Evolutionary conservation across 64 coral and sea anemone species (phyloP).

Genomic region (Dendrophyllia cribrosa): DNA sequence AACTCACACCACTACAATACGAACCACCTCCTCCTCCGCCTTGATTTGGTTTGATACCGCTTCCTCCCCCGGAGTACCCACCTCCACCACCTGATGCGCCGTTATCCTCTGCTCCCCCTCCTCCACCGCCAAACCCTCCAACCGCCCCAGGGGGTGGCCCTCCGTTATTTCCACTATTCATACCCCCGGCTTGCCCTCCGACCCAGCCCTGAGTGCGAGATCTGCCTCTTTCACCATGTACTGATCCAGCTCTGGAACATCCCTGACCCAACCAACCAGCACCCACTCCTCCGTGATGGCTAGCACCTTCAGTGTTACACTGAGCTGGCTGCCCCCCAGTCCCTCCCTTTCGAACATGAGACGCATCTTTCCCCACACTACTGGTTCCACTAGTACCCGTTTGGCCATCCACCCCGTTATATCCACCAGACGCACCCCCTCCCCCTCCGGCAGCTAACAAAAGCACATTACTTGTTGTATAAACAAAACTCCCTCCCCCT

Average conservation of each 20-base stretch:
- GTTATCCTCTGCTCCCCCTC: slow-evolving; percentile 57
- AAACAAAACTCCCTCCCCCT: slow-evolving; percentile 37
- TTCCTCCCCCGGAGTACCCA: slow-evolving; percentile 70
- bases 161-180: slow-evolving; percentile 57
- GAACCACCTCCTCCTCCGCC: slow-evolving; percentile 69
- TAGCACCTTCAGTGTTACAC: slow-evolving; percentile 35
- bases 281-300: slow-evolving; percentile 52
- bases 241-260: background rate
- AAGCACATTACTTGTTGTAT: slow-evolving; percentile 6
- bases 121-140: slow-evolving; percentile 39
- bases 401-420: slow-evolving; percentile 51
- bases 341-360: background rate
- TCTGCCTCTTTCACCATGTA: slow-evolving; percentile 20
- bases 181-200: slow-evolving; percentile 22
- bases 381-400: slow-evolving; percentile 23
- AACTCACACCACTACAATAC: slow-evolving; percentile 32
- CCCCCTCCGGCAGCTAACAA: slow-evolving; percentile 47
- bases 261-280: slow-evolving; percentile 34
- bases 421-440: slow-evolving; percentile 39
- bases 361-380: slow-evolving; percentile 21
- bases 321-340: slow-evolving; percentile 28
- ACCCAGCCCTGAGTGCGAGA: slow-evolving; percentile 20
- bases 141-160: slow-evolving; percentile 58
- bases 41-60: background rate
- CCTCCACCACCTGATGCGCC: slow-evolving; percentile 68